Conservation (phyloP, 1,140 invertebrate species). For the Adoxophyes honmai region DNA sequence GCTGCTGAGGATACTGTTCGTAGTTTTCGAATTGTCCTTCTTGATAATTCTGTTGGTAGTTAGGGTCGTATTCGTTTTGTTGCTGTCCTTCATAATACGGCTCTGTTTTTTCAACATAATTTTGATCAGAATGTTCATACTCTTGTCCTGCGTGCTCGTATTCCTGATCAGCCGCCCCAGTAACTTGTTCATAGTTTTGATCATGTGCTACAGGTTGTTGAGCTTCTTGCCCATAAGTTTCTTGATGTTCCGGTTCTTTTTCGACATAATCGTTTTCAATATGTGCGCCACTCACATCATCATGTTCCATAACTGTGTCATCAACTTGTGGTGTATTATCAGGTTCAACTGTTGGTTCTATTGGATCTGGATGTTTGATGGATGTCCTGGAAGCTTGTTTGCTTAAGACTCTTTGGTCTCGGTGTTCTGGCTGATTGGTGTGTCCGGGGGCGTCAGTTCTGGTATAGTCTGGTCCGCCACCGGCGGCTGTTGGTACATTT, state of each 20-base stretch:
- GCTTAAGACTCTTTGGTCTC: conserved; percentile 20
- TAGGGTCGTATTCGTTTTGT: conserved; percentile 23
- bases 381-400: conserved; percentile 26
- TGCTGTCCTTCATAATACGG: conserved; percentile 29
- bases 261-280: conserved; percentile 4
- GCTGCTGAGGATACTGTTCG: conserved; percentile 54
- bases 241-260: background rate
- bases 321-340: conserved; percentile 7
- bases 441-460: conserved; percentile 29
- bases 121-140: conserved; percentile 21
- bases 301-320: background rate
- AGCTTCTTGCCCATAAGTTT: background rate
- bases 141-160: background rate
- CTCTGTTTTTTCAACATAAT: conserved; percentile 32
- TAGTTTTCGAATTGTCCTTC: conserved; percentile 49
- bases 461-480: conserved; percentile 59
- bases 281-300: background rate
- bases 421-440: conserved; percentile 18
- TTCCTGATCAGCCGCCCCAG: background rate
- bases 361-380: conserved; percentile 16
- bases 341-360: conserved; percentile 5
- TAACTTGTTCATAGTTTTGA: conserved; percentile 12
- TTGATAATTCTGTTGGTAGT: conserved; percentile 45
- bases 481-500: conserved; percentile 46
- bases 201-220: background rate